These are phyloP conservation scores for Triops cancriformis DNA, from an alignment of 1,140 invertebrate genomes.

Conservation along the genomic window DNA sequence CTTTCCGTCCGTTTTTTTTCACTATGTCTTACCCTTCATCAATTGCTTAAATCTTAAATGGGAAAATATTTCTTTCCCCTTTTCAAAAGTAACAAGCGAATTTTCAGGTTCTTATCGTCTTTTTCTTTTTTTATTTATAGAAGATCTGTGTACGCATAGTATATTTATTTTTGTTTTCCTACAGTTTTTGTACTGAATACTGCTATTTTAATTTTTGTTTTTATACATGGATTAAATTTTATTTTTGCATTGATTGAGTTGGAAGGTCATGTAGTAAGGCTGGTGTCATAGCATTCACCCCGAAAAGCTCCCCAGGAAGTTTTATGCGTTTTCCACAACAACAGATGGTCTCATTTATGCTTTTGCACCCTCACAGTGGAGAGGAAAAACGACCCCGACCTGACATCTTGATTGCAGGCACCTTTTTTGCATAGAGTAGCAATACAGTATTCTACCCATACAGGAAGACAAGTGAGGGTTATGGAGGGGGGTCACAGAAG, in stretches of 20 bases:
- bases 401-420: conserved; percentile 13
- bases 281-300: background rate
- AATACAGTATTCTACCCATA: background rate
- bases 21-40: too few relatives aligned
- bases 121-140: too few relatives aligned
- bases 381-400: conserved; percentile 12
- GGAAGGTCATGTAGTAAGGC: background rate
- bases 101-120: too few relatives aligned
- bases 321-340: background rate
- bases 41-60: background rate
- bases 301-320: background rate
- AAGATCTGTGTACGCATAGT: too few relatives aligned
- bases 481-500: background rate
- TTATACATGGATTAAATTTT: too few relatives aligned
- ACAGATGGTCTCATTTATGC: conserved; percentile 10
- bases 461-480: background rate
- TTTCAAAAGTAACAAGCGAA: background rate
- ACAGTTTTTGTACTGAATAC: too few relatives aligned
- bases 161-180: too few relatives aligned
- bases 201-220: too few relatives aligned
- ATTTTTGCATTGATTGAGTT: background rate
- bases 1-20: background rate
- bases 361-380: background rate
- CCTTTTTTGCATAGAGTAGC: background rate
- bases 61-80: background rate